Evolutionary conservation across 2,888 invertebrate genomes (phyloP), one percentile per base, ranked within the genome.

Genomic region (Melipona beecheii): DNA sequence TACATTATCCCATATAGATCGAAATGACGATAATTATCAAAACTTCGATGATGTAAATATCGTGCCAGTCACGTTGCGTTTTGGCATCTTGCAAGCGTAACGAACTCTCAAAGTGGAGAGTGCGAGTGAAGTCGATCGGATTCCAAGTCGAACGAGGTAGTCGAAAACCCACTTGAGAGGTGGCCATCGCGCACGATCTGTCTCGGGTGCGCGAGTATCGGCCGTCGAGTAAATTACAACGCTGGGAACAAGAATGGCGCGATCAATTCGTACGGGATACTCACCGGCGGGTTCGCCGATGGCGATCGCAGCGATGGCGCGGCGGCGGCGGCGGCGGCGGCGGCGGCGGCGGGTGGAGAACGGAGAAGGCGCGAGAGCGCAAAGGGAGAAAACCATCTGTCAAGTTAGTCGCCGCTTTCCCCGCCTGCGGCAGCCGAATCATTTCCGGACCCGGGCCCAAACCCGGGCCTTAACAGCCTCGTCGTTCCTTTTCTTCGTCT

Each of bases 351-450:
- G n/a, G n/a, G 49, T 49, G 66, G 77, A 66, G 72, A 78, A 69
- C 31, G 52, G 50, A 9, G 76, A 77, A 70, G 60, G 52, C 71
- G 54, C 54, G 81, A 69, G 15, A 62, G 21, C 27, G 72, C 80
- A 64, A 75, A 78, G 81, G 78, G 78, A 87, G 80, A 86, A 86
- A 87, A 86, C 77, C 91, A 92, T 92, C 89, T 90, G 91, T 91
- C 92, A 88, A 87, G 87, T 82, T 83, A 84, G 87, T 73, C 78
- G 79, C 58, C 87, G 77, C 93, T 93, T 93, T 93, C 93, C 91
- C 93, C 87, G 93, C 93, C 92, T 81, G 90, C 84, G 93, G 93
- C 91, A 82, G 76, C 87, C 89, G 76, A 92, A 92, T 90, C 86
- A 84, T 92, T 93, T 93, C 93, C 93, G 92, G 91, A 84, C 88